Evolutionary conservation across 2,797 vertebrate genomes (phyloP), one percentile per base, ranked within the genome.

Genomic region (Crocodylus rhombifer): DNA sequence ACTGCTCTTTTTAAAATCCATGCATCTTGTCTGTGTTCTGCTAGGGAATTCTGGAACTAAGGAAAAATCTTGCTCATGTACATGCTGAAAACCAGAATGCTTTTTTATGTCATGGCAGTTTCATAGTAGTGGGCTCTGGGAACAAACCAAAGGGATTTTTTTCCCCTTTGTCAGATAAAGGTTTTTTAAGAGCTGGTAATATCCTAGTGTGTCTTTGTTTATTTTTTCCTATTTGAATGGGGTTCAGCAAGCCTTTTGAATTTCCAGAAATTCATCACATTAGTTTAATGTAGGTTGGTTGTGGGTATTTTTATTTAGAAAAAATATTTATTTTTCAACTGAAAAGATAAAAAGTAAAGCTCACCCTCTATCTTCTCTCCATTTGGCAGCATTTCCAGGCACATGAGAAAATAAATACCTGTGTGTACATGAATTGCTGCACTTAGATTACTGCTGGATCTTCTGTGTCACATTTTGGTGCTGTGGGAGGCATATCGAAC

Each of bases 31-130:
- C 67, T 90, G n/a, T 42, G 6, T 42, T 13, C 82, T 74, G 62
- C 91, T 86, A 63, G 73, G 88, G 89, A 94, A 92, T 93, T 88
- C 88, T 86, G 85, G 94, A 86, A 89, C 5, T 0, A 91, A 91
- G 88, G 83, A 91, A 80, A 77, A 77, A 25, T 15, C 86, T 95
- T 82, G 55, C 73, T 77, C 18, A 5, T 51, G 74, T 62, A n/a
- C 33, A 61, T 64, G 88, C 83, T 95, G 82, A 73, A 94, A 82
- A 62, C 88, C 89, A 90, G 91, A 95, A 94, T 91, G 87, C 60
- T 92, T 80, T 77, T 71, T 75, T 77, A 91, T 87, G 87, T 77
- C 86, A 80, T 42, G 91, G 91, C 67, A 76, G 64, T 88, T 94
- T 88, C 18, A 15, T 77, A 55, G 60, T 67, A 62, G 36, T 91